Base-by-base conservation (phyloP, 2,113 vertebrate genomes). In the Cochlearius cochlearius region DNA sequence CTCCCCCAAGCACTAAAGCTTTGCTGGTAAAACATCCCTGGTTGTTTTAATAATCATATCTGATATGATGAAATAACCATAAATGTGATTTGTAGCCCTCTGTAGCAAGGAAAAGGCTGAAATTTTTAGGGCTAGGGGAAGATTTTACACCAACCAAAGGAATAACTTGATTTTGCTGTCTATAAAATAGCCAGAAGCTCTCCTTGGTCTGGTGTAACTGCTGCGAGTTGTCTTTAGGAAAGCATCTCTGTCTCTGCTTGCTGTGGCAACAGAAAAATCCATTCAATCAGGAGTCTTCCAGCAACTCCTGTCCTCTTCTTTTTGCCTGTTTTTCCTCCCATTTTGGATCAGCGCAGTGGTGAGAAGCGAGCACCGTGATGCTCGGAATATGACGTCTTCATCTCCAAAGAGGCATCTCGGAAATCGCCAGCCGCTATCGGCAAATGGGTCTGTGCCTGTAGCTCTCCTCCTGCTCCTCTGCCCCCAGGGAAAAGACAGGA, bases 361-460 rank as follows among this genome's bases (percentile, higher is more conserved):
- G 52, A 52, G 49, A 21, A 64, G 15, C 0, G 3, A 93, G 36
- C 27, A 43, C 49, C 2, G 6, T 30, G 49, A 12, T 1, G 19
- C 50, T 69, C 0, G 0, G 53, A 50, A 10, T 32, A 8, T 5
- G 38, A 36, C 3, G 7, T 27, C 55, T 86, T 18, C 21, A 3
- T 26, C 53, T 83, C n/a, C 72, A 30, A 50, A 77, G 25, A 41
- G 38, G 14, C 8, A 2, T 45, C 75, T 55, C 49, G 73, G 81
- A 15, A 38, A 3, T 22, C 9, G 4, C 36, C 22, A 8, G 2
- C n/a, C 4, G 2, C 60, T 32, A 10, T 0, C 6, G 4, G 38
- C 26, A 55, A 21, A 17, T 0, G 1, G 5, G 2, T 18, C 58
- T n/a, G 25, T 77, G 58, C 63, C 38, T 27, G 32, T 11, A 11